Percentiles rank a stretch among this genome's conserved stretches.
Conservation (phyloP, 2,888 invertebrate species). For the Lasioglossum malachurum region DNA sequence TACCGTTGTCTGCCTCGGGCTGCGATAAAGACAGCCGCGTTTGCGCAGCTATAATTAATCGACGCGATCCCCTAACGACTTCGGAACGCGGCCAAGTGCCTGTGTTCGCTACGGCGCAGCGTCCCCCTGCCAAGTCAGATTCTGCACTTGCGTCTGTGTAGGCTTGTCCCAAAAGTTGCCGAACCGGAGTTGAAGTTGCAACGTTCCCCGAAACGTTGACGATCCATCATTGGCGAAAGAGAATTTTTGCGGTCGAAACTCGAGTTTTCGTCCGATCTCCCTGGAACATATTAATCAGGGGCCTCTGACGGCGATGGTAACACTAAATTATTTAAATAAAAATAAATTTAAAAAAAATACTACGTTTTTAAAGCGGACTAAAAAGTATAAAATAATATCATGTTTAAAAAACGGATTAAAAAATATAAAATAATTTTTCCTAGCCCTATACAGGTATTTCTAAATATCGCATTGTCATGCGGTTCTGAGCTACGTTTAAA, state of each 20-base stretch:
- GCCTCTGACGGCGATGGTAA: not conserved
- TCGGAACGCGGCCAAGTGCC: slow-evolving; percentile 41
- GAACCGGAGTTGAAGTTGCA: not conserved
- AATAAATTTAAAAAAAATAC: too few species aligned
- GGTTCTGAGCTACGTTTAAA: too few species aligned
- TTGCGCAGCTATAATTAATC: slow-evolving; percentile 42
- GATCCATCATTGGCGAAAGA: not conserved
- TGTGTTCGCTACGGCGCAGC: slow-evolving; percentile 15
- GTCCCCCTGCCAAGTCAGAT: slow-evolving; percentile 23
- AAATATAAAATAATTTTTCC: too few species aligned
- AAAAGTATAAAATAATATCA: too few species aligned
- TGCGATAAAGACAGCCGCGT: slow-evolving; percentile 14
- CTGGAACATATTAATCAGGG: not conserved
- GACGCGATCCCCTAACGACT: slow-evolving; percentile 32
- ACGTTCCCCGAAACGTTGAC: not conserved
- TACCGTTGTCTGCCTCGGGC: slow-evolving; percentile 19
- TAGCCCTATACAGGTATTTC: too few species aligned
- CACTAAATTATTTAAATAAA: too few species aligned
- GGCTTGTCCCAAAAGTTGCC: not conserved
- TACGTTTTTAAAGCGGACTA: too few species aligned
- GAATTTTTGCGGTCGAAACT: not conserved
- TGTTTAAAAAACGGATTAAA: too few species aligned
- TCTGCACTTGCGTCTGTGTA: not conserved
- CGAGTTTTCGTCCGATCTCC: not conserved
- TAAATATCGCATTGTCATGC: too few species aligned